Evolutionary conservation across 2,797 vertebrate genomes (phyloP).

Genomic region (Rhabdomys pumilio): DNA sequence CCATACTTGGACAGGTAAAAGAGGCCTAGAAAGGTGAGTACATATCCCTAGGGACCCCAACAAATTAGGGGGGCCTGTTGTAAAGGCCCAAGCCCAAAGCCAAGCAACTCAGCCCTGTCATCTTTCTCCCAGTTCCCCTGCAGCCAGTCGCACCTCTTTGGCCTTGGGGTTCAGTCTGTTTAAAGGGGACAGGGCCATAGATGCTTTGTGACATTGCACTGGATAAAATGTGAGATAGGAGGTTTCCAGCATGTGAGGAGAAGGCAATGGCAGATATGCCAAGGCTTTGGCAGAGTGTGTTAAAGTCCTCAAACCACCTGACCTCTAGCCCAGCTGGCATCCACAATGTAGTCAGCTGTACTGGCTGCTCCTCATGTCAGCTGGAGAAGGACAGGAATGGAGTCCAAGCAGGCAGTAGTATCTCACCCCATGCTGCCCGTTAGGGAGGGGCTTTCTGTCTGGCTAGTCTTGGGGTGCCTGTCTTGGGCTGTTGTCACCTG

Average conservation of each 20-base stretch:
- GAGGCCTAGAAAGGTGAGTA: neutral
- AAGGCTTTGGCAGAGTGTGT: neutral
- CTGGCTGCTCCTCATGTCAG: neutral
- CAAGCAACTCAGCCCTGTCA: neutral
- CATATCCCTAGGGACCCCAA: rapidly evolving
- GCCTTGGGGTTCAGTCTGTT: neutral
- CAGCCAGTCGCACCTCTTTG: neutral
- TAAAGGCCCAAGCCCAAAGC: neutral
- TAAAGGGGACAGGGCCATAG: neutral
- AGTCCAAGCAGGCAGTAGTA: too few species aligned
- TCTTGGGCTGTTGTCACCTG: neutral
- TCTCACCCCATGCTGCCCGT: neutral
- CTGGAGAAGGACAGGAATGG: neutral
- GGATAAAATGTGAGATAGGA: neutral
- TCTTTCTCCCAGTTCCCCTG: neutral
- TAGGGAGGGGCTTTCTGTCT: neutral
- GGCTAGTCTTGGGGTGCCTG: neutral
- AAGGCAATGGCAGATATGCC: neutral
- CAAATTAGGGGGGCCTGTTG: neutral
- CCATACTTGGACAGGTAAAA: neutral
- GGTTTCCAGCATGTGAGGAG: neutral
- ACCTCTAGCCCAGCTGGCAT: conserved; percentile 75
- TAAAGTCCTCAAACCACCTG: neutral
- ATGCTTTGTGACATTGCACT: neutral
- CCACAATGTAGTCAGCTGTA: conserved; percentile 26